phyloP scores from a whole-genome alignment of 2,797 vertebrate species.

The Kryptolebias ocellatus region DNA sequence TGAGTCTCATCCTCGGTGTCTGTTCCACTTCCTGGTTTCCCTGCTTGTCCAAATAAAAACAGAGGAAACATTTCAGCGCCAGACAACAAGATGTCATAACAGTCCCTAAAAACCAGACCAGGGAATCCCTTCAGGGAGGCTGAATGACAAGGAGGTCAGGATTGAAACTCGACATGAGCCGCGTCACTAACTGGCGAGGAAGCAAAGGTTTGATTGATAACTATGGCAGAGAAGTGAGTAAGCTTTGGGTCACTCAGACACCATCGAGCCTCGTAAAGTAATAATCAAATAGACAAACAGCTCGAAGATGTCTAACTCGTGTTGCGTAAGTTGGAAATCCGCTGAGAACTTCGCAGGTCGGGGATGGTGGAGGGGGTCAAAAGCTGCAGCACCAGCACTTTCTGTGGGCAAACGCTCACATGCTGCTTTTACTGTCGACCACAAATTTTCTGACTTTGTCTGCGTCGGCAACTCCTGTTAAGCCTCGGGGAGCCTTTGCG shows the following conservation, averaged over 20 bases:
- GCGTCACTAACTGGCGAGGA: slow-evolving; percentile 22
- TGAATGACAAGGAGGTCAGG: slow-evolving; percentile 31
- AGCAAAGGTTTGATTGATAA: not conserved
- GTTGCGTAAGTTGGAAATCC: slow-evolving; percentile 28
- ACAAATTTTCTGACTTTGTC: slow-evolving; percentile 61
- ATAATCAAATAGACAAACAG: slow-evolving; percentile 40
- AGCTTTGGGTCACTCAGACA: slow-evolving; percentile 42
- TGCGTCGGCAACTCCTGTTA: slow-evolving; percentile 67
- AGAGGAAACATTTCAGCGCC: slow-evolving; percentile 30
- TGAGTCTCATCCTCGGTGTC: slow-evolving; percentile 62
- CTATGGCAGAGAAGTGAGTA: slow-evolving; percentile 49
- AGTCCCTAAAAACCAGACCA: slow-evolving; percentile 27
- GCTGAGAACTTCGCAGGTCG: slow-evolving; percentile 34
- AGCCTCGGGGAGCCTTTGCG: slow-evolving; percentile 66
- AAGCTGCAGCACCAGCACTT: slow-evolving; percentile 65
- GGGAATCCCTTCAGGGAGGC: slow-evolving; percentile 55
- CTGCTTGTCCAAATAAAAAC: slow-evolving; percentile 42
- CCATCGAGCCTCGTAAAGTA: slow-evolving; percentile 6
- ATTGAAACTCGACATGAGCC: not conserved
- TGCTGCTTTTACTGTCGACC: slow-evolving; percentile 56
- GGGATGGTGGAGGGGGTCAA: slow-evolving; percentile 23
- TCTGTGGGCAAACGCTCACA: slow-evolving; percentile 55
- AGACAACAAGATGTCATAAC: slow-evolving; percentile 31
- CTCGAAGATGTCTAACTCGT: slow-evolving; percentile 5
- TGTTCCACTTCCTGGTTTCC: slow-evolving; percentile 65